Conservation (phyloP, 2,888 invertebrate genomes). For the Chymomyza caudatula region DNA sequence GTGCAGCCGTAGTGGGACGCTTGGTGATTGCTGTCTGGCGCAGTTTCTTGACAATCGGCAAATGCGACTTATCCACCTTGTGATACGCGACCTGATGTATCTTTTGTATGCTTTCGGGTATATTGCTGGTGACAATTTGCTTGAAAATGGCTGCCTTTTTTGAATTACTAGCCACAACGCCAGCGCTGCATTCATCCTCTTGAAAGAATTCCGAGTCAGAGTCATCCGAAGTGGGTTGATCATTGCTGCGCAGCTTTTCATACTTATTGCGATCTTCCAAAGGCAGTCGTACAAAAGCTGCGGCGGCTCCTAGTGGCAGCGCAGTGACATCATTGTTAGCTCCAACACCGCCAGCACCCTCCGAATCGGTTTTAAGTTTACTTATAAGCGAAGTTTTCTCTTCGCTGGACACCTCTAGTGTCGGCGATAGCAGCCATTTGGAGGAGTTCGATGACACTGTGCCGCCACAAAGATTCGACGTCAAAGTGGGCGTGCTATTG, state of each 20-base stretch:
- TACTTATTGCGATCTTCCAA: conserved; percentile 87
- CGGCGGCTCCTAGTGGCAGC: conserved; percentile 62
- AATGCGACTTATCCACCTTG: conserved; percentile 79
- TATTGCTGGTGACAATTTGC: conserved; percentile 79
- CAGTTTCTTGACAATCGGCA: conserved; percentile 78
- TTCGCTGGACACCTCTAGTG: conserved; percentile 76
- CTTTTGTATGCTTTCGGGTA: conserved; percentile 80
- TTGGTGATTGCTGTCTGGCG: conserved; percentile 77
- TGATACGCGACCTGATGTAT: conserved; percentile 79
- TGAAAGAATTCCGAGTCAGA: conserved; percentile 79
- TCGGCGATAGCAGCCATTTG: conserved; percentile 78
- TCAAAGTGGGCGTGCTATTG: conserved; percentile 4
- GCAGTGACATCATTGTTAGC: conserved; percentile 34
- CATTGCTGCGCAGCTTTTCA: conserved; percentile 84
- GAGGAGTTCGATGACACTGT: conserved; percentile 74
- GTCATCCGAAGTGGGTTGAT: conserved; percentile 80
- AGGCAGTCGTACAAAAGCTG: conserved; percentile 81
- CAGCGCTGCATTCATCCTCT: conserved; percentile 61
- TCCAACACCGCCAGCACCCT: conserved; percentile 45
- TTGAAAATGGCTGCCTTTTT: conserved; percentile 76
- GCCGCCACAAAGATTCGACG: conserved; percentile 6
- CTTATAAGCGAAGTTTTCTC: conserved; percentile 76
- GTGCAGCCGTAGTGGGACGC: conserved; percentile 71
- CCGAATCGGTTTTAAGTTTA: conserved; percentile 72
- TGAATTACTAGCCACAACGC: conserved; percentile 33